A percentile compares a stretch with the other conserved stretches of the same genome.
These are phyloP conservation scores for Pristionchus japonicus DNA, from an alignment of 2,888 invertebrate species.

Conservation along the genomic window DNA sequence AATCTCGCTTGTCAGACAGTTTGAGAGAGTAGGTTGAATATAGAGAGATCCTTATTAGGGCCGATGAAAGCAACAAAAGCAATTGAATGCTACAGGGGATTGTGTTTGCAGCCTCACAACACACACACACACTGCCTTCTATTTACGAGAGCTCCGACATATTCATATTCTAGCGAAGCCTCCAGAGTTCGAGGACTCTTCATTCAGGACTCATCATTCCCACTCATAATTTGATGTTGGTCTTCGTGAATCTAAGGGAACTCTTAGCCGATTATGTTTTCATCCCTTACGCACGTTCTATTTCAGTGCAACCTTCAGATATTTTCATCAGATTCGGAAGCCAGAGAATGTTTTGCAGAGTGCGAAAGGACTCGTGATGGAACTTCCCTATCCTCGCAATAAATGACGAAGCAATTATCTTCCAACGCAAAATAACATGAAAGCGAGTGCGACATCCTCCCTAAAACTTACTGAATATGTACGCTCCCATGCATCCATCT, in stretches of 20 bases:
- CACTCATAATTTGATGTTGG: not conserved
- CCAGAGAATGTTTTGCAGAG: not conserved
- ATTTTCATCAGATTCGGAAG: not conserved
- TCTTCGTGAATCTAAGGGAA: not conserved
- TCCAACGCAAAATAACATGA: not conserved
- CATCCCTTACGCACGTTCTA: not conserved
- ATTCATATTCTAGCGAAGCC: not conserved
- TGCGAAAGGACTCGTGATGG: not conserved
- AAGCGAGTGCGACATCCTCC: not conserved
- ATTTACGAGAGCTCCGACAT: not conserved
- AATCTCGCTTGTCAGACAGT: not conserved
- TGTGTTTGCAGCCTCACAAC: not conserved
- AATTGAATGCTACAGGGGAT: not conserved
- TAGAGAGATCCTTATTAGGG: not conserved
- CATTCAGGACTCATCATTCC: not conserved
- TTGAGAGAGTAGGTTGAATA: not conserved
- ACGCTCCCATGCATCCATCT: constrained; percentile 60
- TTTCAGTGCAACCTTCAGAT: not conserved
- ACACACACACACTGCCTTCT: not conserved
- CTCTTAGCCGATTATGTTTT: not conserved
- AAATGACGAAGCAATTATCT: not conserved
- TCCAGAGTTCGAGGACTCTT: not conserved
- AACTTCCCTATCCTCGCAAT: not conserved
- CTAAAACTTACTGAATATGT: constrained; percentile 58
- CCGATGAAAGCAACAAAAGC: not conserved